Base-by-base conservation (phyloP, 1,140 invertebrate species). In the Drosophila miranda region DNA sequence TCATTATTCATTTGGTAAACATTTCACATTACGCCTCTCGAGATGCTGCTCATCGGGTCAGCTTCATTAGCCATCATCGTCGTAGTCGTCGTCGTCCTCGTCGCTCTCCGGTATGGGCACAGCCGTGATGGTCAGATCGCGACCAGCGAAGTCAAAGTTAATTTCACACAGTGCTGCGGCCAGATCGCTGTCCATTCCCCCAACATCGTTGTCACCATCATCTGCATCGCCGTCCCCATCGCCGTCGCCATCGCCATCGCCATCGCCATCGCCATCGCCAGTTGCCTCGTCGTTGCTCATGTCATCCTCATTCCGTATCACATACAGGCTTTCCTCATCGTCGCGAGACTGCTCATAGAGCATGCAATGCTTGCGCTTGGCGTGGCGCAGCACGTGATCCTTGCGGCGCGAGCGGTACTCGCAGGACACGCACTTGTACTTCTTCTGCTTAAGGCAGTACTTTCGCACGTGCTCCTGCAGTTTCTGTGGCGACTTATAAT, bases 401-500 rank as follows among this genome's bases (percentile, higher is more conserved):
- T 90, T 90, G 60, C 89, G 89, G 3, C 89, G 71, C 8, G 89
- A 90, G 8, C 89, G 78, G 64, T 90, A 90, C 50, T 89, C 89
- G 62, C 89, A 90, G 45, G 83, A 90, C 6, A 89, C 71, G 54
- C 89, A 90, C 54, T 89, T 89, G 66, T 90, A 90, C 57, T 90
- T 90, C 69, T 90, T 90, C 44, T 90, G 83, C 61, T 90, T 90
- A 4, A 90, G 61, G 34, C 89, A 90, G 54, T 90, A 90, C 66
- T 90, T 90, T 5, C 89, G 75, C n/a, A 90, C 87, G 60, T 90
- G 89, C 54, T 90, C 89, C 61, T 90, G 89, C 50, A 90, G 34
- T 46, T 90, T 90, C 54, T 89, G 89, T 2, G 58, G 66, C 3
- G 83, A 82, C 52, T 89, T 89, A 49, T 90, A 90, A 34, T 86